Evolutionary conservation across 2,888 invertebrate species (phyloP).

Genomic region (Diaperis boleti): DNA sequence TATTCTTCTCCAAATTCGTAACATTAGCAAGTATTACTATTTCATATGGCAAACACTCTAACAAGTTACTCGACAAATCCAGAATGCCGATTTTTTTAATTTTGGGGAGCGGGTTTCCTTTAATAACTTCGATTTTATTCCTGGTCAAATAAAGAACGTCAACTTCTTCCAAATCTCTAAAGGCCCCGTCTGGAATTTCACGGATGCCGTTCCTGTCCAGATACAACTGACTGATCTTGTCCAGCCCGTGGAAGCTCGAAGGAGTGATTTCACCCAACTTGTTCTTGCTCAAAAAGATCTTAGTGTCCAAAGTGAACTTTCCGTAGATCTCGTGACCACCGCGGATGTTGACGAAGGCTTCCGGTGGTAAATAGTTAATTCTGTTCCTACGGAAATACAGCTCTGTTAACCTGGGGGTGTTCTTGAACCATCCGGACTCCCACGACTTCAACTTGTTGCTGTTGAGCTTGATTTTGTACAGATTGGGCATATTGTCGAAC

Average conservation of each 20-base stretch:
- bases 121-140: slow-evolving; percentile 35
- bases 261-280: slow-evolving; percentile 47
- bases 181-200: slow-evolving; percentile 46
- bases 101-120: slow-evolving; percentile 2
- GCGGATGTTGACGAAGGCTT: slow-evolving; percentile 50
- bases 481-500: slow-evolving; percentile 54
- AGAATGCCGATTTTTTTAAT: slow-evolving; percentile 21
- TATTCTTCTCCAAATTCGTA: slow-evolving; percentile 35
- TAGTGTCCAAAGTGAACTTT: slow-evolving; percentile 28
- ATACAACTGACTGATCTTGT: slow-evolving; percentile 49
- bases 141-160: slow-evolving; percentile 37
- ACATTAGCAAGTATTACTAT: slow-evolving; percentile 12
- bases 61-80: slow-evolving; percentile 41
- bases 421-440: slow-evolving; percentile 58
- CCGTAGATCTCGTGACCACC: slow-evolving; percentile 30
- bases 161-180: slow-evolving; percentile 40
- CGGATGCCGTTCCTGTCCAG: slow-evolving; percentile 29
- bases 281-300: slow-evolving; percentile 55
- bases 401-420: slow-evolving; percentile 55
- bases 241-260: slow-evolving; percentile 48
- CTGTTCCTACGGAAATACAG: slow-evolving; percentile 58
- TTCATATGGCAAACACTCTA: slow-evolving; percentile 43
- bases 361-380: slow-evolving; percentile 51
- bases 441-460: slow-evolving; percentile 55
- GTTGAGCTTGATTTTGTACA: slow-evolving; percentile 57